Evolutionary conservation across 92 coral and sea anemone genomes (phyloP), one percentile per base, ranked within the genome.

Genomic region (Virgularia gustaviana): DNA sequence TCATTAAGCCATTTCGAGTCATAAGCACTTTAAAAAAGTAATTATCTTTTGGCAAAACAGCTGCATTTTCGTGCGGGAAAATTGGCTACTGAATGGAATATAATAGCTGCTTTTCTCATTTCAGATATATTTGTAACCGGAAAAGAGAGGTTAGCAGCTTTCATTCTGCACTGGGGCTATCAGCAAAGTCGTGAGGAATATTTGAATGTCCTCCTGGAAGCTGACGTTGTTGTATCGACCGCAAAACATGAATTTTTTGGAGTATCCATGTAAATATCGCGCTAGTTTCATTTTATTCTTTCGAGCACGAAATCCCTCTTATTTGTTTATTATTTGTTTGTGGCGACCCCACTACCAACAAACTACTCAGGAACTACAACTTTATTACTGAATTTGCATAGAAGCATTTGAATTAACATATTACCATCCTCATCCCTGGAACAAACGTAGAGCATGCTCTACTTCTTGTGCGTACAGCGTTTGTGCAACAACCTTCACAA

Each of bases 191-290:
- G 85, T 27, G 63, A 78, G 63, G 83, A 86, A 4, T 91, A 88
- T 54, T 12, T 70, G 25, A 78, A 76, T 35, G 81, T 89, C 13
- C 82, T 91, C 2, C 59, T 20, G 75, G 53, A 82, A 51, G 91
- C 96, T 71, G 96, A 91, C 64, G 81, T 91, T 31, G 92, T 85
- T 1, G 88, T 91, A 20, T 91, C 97, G 18, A 91, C 97, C 32
- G 96, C 97, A 10, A 79, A 77, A 51, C 97, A 91, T 36, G 97
- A 91, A 58, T 91, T 91, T 60, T 91, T 91, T 86, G 97, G 97
- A 8, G 97, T 91, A 25, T 86, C 96, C 66, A 91, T 91, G 97
- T 91, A 81, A 84, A 96, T 65, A 8, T 7, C 11, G 2, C 3
- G 30, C 36, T 12, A n/a, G n/a, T n/a, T n/a, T n/a, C n/a, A n/a